phyloP scores from a whole-genome alignment of 2,888 invertebrate genomes.

The Zygothrica quintamaculata region DNA sequence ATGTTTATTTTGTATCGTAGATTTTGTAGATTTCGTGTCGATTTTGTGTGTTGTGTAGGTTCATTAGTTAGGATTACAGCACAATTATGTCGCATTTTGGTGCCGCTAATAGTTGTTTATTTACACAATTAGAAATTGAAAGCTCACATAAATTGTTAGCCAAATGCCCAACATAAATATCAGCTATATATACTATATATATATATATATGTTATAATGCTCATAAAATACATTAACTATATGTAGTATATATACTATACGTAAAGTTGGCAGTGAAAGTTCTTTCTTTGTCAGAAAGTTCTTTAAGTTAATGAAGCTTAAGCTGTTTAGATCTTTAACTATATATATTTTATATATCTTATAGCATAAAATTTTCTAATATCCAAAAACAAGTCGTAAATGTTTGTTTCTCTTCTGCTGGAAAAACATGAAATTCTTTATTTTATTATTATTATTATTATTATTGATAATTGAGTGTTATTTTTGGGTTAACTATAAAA shows the following conservation, averaged over 20 bases:
- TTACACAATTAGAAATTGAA: conserved; percentile 71
- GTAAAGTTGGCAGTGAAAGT: conserved; percentile 47
- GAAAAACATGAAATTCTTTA: conserved; percentile 25
- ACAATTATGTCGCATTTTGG: conserved; percentile 77
- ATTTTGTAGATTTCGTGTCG: conserved; percentile 5
- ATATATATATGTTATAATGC: too few relatives aligned
- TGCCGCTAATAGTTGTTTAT: conserved; percentile 74
- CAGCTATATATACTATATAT: too few relatives aligned
- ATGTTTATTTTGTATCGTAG: conserved; percentile 29
- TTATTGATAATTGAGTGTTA: conserved; percentile 2
- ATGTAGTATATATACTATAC: too few relatives aligned
- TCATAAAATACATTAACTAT: too few relatives aligned
- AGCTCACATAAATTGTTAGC: conserved; percentile 68
- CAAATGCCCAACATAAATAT: too few relatives aligned
- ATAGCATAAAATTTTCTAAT: too few relatives aligned
- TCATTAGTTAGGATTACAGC: conserved; percentile 79
- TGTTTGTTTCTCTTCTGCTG: conserved; percentile 4
- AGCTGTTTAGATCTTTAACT: conserved; percentile 16
- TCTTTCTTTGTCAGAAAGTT: conserved; percentile 32
- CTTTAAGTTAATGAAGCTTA: conserved; percentile 46
- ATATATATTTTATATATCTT: neutral
- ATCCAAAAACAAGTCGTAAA: too few relatives aligned
- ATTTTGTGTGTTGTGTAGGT: conserved; percentile 57
- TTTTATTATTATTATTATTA: conserved; percentile 10
- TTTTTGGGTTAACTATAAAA: conserved; percentile 12